Evolutionary conservation across 2,113 vertebrate genomes (phyloP), one percentile per base, ranked within the genome.

Genomic region (Dissostichus mawsoni): DNA sequence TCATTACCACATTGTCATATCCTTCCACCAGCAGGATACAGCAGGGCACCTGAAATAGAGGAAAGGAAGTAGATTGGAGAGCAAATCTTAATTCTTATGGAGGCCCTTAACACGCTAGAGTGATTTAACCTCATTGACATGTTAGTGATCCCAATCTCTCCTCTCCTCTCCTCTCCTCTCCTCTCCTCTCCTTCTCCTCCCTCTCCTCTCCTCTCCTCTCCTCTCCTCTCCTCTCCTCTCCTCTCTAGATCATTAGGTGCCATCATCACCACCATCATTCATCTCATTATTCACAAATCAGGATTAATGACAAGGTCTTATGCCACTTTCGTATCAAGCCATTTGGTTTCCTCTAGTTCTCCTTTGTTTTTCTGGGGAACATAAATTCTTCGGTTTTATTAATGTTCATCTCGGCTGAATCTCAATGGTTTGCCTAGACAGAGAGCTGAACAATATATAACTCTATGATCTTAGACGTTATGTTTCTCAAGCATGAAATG

Each of bases 231-330:
- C 48, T 69, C n/a, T 50, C 47, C 25, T 66, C 23, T 41, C 53
- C 20, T 66, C 11, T 29, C 48, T 9, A 51, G 44, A 41, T 67
- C 58, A 68, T 77, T 56, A 62, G 58, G 7, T 25, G 51, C 18
- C 14, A 4, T 55, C 64, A 33, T 8, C n/a, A 4, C 47, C 72
- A 25, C 33, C 11, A 25, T 53, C 33, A 69, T 72, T 50, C 12
- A 74, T 72, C 59, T 78, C 53, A 75, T 84, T 66, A 74, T 64
- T 79, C 18, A 23, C 47, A 53, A 79, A 85, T 78, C 61, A 13
- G 8, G 58, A 73, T 75, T 72, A 80, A 76, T 74, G 55, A 80
- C 48, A n/a, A 56, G 4, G 47, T 67, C 55, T 69, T 52, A 11
- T 41, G 10, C 8, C 41, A 18, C n/a, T 65, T 72, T 67, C 56